phyloP scores from a whole-genome alignment of 1,140 invertebrate species.

The Philotrypesis tridentata region DNA sequence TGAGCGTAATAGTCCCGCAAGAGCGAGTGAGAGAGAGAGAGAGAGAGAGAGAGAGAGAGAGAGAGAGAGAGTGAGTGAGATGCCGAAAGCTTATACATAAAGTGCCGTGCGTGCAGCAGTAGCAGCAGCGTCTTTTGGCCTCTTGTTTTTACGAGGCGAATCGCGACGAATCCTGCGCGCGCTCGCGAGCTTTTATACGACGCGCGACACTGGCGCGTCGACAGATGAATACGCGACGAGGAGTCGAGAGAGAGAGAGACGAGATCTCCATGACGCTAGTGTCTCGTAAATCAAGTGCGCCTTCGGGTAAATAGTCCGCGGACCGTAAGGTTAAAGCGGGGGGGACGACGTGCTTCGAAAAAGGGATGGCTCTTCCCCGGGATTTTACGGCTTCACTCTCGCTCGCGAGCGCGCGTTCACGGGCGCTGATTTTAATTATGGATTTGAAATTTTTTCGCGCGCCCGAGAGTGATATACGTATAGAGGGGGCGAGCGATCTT shows the following conservation, averaged over 20 bases:
- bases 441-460: too few species aligned
- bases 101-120: background rate
- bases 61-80: too few species aligned
- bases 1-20: background rate
- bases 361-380: background rate
- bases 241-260: too few species aligned
- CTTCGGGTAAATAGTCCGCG: background rate
- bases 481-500: too few species aligned
- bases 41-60: background rate
- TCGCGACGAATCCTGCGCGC: constrained; percentile 11
- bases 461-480: too few species aligned
- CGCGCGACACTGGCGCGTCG: background rate
- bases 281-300: constrained; percentile 2
- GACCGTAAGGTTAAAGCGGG: too few species aligned
- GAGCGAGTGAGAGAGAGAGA: too few species aligned
- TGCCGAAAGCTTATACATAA: too few species aligned
- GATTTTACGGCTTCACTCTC: background rate
- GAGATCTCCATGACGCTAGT: background rate
- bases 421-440: too few species aligned
- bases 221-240: too few species aligned
- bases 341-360: background rate
- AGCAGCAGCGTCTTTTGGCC: background rate
- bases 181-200: background rate
- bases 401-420: too few species aligned
- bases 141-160: constrained; percentile 29